Conservation (phyloP, 2,888 invertebrate genomes). For the Coremacera marginata region DNA sequence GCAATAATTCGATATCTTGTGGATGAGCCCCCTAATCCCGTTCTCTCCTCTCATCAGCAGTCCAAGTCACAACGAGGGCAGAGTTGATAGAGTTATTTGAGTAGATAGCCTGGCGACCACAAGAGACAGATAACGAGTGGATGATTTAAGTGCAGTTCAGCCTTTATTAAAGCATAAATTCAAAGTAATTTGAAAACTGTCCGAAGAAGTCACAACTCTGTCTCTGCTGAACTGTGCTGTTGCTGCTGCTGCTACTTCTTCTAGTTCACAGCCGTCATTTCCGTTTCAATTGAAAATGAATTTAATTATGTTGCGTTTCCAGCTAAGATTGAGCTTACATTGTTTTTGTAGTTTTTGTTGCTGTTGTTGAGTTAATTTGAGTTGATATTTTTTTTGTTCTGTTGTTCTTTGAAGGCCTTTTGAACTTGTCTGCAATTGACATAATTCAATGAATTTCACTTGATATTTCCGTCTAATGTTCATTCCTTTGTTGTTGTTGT, state of each 20-base stretch:
- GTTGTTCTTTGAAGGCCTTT: neutral
- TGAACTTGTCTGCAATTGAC: slow-evolving; percentile 9
- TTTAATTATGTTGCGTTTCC: slow-evolving; percentile 9
- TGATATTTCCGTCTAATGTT: neutral
- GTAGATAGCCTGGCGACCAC: neutral
- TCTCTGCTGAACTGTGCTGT: too few species aligned
- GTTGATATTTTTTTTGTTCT: neutral
- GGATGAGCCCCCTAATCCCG: too few species aligned
- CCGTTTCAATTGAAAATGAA: slow-evolving; percentile 18
- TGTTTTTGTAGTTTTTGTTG: neutral
- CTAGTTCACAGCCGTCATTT: neutral
- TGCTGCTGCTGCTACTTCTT: too few species aligned
- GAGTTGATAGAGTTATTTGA: neutral
- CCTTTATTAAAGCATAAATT: neutral
- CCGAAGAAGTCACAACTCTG: too few species aligned
- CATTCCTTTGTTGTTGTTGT: neutral
- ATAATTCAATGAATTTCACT: slow-evolving; percentile 12
- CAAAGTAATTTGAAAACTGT: neutral
- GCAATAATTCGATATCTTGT: neutral
- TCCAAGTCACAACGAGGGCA: too few species aligned
- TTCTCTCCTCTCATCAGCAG: too few species aligned
- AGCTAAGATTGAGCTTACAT: neutral
- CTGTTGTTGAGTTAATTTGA: neutral
- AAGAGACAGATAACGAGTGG: neutral
- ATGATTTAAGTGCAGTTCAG: neutral